Evolutionary conservation across 2,888 invertebrate genomes (phyloP), one percentile per base, ranked within the genome.

Genomic region (Erebia palarica): DNA sequence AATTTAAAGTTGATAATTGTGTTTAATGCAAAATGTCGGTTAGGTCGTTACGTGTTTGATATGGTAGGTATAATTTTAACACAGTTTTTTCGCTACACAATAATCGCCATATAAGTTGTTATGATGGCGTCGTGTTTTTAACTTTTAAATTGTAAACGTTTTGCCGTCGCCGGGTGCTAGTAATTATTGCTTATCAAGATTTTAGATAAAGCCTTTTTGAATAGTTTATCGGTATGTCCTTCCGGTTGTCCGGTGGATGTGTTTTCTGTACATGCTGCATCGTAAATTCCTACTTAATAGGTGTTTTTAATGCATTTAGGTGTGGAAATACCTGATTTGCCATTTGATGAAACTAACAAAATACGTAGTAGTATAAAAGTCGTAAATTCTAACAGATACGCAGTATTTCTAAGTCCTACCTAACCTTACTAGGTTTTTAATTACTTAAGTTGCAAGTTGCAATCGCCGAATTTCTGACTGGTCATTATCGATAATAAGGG

Each of bases 181-280:
- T 87, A 92, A 92, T 92, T 92, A 91, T 80, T 76, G 77, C 82
- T 84, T 92, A 92, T 92, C 91, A 83, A 86, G 92, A 92, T 92
- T 85, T 83, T 82, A 85, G 92, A 92, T 92, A 91, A 86, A 84
- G 75, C 78, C 76, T 80, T 82, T 86, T 84, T 85, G 86, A 84
- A 85, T 84, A 83, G 77, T 84, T 87, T 85, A 87, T 85, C 85
- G 81, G 82, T 82, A 82, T 86, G 86, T 90, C 88, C 88, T 86
- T 90, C 89, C 87, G 86, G 82, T 59, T 61, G 70, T 74, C 74
- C 60, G 70, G 11, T 76, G 72, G 75, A 75, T 27, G 27, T 72
- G 73, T 61, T 65, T 74, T 73, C 70, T 66, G 71, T 69, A 67
- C 65, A 60, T 47, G 55, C 60, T 47, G 59, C 51, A 67, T 64